Evolutionary conservation across 1,140 invertebrate genomes (phyloP).

Genomic region (Lucilia cuprina): DNA sequence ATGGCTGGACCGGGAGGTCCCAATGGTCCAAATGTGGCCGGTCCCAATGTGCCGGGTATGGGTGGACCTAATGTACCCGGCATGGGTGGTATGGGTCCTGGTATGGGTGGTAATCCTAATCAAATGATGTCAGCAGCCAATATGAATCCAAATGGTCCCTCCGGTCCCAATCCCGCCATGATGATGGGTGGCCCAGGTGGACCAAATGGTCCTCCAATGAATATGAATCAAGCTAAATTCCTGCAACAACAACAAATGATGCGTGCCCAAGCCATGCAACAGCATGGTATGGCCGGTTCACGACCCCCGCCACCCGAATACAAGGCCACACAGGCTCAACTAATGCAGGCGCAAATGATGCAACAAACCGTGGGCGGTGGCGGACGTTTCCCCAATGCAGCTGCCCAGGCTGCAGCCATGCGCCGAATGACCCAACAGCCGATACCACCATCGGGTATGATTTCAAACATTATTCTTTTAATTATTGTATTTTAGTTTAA

Average conservation of each 20-base stretch:
- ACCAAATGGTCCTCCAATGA: constrained; percentile 55
- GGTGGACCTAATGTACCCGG: constrained; percentile 35
- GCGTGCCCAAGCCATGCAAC: constrained; percentile 60
- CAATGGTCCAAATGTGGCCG: constrained; percentile 22
- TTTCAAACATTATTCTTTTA: neutral
- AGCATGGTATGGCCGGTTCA: constrained; percentile 64
- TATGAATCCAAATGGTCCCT: constrained; percentile 40
- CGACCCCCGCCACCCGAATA: constrained; percentile 80
- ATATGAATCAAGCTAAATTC: constrained; percentile 69
- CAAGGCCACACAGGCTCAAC: constrained; percentile 71
- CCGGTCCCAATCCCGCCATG: constrained; percentile 46
- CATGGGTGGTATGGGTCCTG: constrained; percentile 44
- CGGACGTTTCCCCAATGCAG: constrained; percentile 54
- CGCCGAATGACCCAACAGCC: constrained; percentile 71
- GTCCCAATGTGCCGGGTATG: constrained; percentile 28
- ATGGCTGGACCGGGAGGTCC: constrained; percentile 40
- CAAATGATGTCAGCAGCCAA: constrained; percentile 50
- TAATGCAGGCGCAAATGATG: constrained; percentile 66
- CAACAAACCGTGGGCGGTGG: constrained; percentile 64
- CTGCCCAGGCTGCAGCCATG: constrained; percentile 67
- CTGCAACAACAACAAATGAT: constrained; percentile 65
- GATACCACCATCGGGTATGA: constrained; percentile 71
- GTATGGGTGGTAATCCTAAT: constrained; percentile 38
- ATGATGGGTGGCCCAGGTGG: constrained; percentile 52
- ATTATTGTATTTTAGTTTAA: neutral